Evolutionary conservation across 2,797 vertebrate species (phyloP).

Genomic region (Darevskia nairensis): DNA sequence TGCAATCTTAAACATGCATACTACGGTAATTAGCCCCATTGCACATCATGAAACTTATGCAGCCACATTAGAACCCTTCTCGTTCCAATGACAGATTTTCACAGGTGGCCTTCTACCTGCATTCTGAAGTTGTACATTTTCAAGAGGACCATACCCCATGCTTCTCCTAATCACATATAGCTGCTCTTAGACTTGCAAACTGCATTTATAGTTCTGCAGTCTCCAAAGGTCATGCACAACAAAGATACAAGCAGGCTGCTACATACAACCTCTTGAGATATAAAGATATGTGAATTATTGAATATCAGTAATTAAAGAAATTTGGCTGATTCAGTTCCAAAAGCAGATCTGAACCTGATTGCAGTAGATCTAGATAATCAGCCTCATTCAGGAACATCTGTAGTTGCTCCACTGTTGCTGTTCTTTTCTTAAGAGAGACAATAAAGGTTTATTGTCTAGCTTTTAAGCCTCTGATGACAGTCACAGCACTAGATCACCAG

Average conservation of each 20-base stretch:
- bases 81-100: background rate
- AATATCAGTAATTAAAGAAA: background rate
- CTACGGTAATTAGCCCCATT: background rate
- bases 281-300: background rate
- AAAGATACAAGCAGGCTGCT: background rate
- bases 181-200: rapidly evolving
- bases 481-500: background rate
- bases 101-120: background rate
- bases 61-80: background rate
- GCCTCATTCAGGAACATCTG: too few species aligned
- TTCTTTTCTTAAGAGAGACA: background rate
- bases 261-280: background rate
- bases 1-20: background rate
- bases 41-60: background rate
- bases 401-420: too few species aligned
- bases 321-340: background rate
- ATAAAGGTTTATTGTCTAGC: background rate
- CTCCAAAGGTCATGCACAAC: background rate
- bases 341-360: background rate
- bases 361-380: background rate
- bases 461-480: background rate
- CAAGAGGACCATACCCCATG: background rate
- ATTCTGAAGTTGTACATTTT: background rate
- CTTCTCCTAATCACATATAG: background rate
- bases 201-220: background rate